Evolutionary conservation across 2,888 invertebrate species (phyloP), one percentile per base, ranked within the genome.

Genomic region (Drosophila helvetica): DNA sequence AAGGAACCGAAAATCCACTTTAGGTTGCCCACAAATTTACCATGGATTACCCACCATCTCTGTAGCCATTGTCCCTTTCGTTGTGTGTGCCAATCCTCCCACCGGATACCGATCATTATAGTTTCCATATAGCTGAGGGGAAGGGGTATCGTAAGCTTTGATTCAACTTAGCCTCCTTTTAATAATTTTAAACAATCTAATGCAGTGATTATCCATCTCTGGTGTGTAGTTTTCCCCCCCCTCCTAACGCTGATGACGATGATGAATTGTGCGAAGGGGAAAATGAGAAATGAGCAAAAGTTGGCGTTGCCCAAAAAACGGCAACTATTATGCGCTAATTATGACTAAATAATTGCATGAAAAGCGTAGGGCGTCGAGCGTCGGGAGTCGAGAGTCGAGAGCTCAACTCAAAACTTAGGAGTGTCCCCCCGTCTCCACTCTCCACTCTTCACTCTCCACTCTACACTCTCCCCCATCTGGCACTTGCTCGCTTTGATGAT

Each of bases 291-390:
- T 45, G 30, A 42, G 54, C 17, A 48, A 48, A 42, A 25, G 42
- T 48, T n/a, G n/a, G 48, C 33, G 54, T 38, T 45, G 15, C 15
- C 38, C 54, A 46, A 63, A 71, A 73, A 73, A 61, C 60, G 74
- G 74, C 60, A 67, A 73, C 73, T 73, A 73, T 73, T 73, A 74
- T 74, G 68, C 73, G 73, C 60, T 73, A 73, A 73, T 73, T 73
- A 73, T 73, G 73, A 60, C 60, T 55, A 70, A 69, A 68, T 68
- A 68, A 68, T 68, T 58, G 69, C 69, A 68, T 58, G 69, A 68
- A 69, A 68, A 50, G 67, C 69, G 58, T 56, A 33, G n/a, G 45
- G 57, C 48, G 22, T 18, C 62, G 48, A 45, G 45, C 27, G 30
- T 48, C 48, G n/a, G 38, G 63, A 25, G 18, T 22, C 61, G 47